Evolutionary conservation across 2,888 invertebrate genomes (phyloP).

Genomic region (Nemotelus pantherinus): DNA sequence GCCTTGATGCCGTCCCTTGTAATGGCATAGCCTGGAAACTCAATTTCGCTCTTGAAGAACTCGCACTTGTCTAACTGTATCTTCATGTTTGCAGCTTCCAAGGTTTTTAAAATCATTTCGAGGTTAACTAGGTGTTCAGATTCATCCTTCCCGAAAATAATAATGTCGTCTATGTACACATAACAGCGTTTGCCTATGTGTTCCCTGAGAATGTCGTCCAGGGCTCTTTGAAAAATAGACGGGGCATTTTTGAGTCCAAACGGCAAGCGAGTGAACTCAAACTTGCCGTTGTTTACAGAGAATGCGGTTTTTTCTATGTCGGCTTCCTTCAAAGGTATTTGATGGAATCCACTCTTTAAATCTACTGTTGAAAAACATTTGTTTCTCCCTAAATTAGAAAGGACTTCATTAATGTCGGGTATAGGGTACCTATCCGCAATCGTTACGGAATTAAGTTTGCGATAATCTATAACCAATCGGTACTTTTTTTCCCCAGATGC

Average conservation of each 20-base stretch:
- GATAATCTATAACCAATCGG: constrained; percentile 26
- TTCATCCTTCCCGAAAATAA: not conserved
- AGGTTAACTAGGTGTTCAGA: not conserved
- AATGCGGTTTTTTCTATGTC: constrained; percentile 38
- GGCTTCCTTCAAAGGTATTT: constrained; percentile 12
- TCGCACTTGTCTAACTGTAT: too few species aligned
- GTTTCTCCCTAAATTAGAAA: constrained; percentile 15
- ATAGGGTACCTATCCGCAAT: constrained; percentile 25
- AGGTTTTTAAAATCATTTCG: not conserved
- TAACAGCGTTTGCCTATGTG: constrained; percentile 30
- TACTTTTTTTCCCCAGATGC: constrained; percentile 36
- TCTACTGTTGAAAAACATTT: not conserved
- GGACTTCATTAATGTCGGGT: constrained; percentile 34
- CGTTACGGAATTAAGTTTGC: constrained; percentile 30
- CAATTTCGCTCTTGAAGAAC: too few species aligned
- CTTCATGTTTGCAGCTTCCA: constrained; percentile 7
- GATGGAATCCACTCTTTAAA: constrained; percentile 28
- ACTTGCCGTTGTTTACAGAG: constrained; percentile 31
- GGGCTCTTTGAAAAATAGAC: not conserved
- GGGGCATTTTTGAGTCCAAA: not conserved
- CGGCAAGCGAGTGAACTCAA: constrained; percentile 1
- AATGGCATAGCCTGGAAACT: too few species aligned
- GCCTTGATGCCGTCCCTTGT: too few species aligned
- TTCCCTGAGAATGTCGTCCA: constrained; percentile 5
- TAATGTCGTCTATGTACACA: constrained; percentile 6